Evolutionary conservation across 2,888 invertebrate genomes (phyloP).

Genomic region (Ctena decussata): DNA sequence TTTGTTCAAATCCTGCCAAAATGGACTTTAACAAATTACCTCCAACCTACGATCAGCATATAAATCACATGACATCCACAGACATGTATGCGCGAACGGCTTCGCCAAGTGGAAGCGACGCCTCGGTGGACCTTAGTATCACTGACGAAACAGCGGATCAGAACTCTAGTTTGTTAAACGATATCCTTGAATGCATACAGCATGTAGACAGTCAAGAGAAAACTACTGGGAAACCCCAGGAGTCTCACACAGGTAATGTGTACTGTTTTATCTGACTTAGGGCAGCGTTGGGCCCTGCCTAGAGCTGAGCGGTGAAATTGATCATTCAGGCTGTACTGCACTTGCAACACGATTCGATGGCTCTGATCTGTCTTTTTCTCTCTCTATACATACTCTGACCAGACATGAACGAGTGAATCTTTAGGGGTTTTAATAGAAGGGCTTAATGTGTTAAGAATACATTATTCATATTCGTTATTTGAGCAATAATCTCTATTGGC

Average conservation of each 20-base stretch:
- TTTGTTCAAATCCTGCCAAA: neutral
- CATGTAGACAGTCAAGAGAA: constrained; percentile 34
- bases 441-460: too few relatives aligned
- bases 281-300: too few relatives aligned
- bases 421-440: too few relatives aligned
- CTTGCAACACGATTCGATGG: too few relatives aligned
- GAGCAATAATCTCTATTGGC: too few relatives aligned
- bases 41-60: constrained; percentile 29
- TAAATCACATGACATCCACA: neutral
- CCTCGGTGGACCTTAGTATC: constrained; percentile 18
- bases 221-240: neutral
- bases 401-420: too few relatives aligned
- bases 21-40: constrained; percentile 9
- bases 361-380: too few relatives aligned
- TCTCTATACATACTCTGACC: too few relatives aligned
- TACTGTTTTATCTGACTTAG: too few relatives aligned
- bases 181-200: constrained; percentile 71
- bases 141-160: neutral
- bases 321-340: too few relatives aligned
- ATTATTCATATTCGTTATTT: too few relatives aligned
- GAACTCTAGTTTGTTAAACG: constrained; percentile 51
- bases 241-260: neutral
- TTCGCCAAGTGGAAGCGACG: constrained; percentile 51
- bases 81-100: constrained; percentile 18
- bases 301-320: too few relatives aligned